Evolutionary conservation across 2,888 invertebrate species (phyloP), one percentile per base, ranked within the genome.

Genomic region (Bembecia ichneumoniformis): DNA sequence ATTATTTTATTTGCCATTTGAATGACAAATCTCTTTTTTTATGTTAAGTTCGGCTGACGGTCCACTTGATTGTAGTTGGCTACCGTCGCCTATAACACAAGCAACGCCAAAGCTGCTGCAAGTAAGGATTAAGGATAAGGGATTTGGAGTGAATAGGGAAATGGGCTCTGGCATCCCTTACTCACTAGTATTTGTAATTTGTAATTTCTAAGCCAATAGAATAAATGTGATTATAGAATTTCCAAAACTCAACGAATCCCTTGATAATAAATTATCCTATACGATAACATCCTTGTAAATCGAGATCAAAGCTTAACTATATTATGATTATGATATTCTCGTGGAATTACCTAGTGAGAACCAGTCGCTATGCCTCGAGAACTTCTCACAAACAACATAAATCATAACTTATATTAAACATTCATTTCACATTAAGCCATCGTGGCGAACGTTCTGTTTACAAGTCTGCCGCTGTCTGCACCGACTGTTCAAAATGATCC

Each of bases 251-350:
- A 3, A 13, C 40, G 3, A 11, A 40, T 5, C 5, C 5, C 14
- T 40, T 10, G 40, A 10, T 13, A 14, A n/a, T 40, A 14, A 40
- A 40, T 49, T 44, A 35, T 49, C n/a, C n/a, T n/a, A n/a, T 49
- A 49, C 35, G 16, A 49, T 45, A 16, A 45, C 45, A 35, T 40
- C 40, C 40, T n/a, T 13, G 40, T 43, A 48, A 17, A 48, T 43
- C 28, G 28, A 40, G 28, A 49, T 44, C 49, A 49, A 49, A 48
- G 15, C 17, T 45, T 15, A 45, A 44, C 44, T 35, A 45, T 35
- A 40, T 40, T 40, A 40, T 28, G 35, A 49, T 49, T 49, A 49
- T 49, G 49, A 49, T 49, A 45, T 49, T 45, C 48, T 15, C 17
- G 17, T 49, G 49, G 44, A 35, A 49, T 43, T 49, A 34, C 9